Evolutionary conservation across 2,888 invertebrate species (phyloP).

Genomic region (Autographa pulchrina): DNA sequence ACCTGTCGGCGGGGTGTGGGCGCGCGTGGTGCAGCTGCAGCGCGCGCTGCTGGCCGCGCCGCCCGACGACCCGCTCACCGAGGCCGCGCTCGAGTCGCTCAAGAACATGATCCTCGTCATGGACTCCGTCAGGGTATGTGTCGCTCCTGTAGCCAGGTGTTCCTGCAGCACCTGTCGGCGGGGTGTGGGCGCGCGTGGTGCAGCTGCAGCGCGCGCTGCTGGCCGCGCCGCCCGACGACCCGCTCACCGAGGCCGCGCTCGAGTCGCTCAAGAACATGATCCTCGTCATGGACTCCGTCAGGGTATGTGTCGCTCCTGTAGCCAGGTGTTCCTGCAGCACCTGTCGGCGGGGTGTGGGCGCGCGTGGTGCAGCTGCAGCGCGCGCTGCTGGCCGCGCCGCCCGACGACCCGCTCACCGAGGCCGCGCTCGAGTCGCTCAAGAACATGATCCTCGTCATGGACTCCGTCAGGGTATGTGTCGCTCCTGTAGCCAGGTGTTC

Average conservation of each 20-base stretch:
- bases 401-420: slow-evolving; percentile 95
- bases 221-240: slow-evolving; percentile 88
- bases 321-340: too few relatives aligned
- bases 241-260: slow-evolving; percentile 98
- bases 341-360: too few relatives aligned
- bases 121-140: slow-evolving; percentile 96
- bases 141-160: too few relatives aligned
- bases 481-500: too few relatives aligned
- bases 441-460: slow-evolving; percentile 99
- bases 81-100: slow-evolving; percentile 98
- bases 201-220: slow-evolving; percentile 96
- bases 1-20: too few relatives aligned
- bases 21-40: too few relatives aligned
- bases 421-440: slow-evolving; percentile 99
- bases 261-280: slow-evolving; percentile 99
- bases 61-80: slow-evolving; percentile 94
- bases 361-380: too few relatives aligned
- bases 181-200: too few relatives aligned
- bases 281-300: slow-evolving; percentile 98
- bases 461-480: slow-evolving; percentile 94
- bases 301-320: slow-evolving; percentile 91
- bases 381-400: slow-evolving; percentile 91
- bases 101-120: slow-evolving; percentile 99
- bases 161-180: slow-evolving; percentile 90
- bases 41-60: slow-evolving; percentile 92